Conservation (phyloP, 2,797 vertebrate genomes). For the Serranus cabrilla region DNA sequence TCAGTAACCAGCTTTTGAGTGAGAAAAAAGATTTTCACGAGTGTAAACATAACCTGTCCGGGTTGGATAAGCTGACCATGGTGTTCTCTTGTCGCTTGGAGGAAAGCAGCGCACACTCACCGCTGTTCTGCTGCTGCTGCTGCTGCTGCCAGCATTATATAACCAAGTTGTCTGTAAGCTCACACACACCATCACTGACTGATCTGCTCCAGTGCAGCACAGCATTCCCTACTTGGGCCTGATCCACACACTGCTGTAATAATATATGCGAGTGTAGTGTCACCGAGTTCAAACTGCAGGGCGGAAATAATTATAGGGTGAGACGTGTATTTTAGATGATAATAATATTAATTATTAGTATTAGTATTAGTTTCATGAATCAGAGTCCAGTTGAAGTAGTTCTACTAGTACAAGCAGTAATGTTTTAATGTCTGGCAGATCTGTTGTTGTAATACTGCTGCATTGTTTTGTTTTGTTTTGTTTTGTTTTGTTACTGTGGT, state of each 20-base stretch:
- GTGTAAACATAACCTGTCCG: background rate
- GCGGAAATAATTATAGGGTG: background rate
- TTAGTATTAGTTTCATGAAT: background rate
- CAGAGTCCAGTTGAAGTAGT: too few species aligned
- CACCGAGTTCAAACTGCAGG: conserved; percentile 11
- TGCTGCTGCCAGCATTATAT: conserved; percentile 53
- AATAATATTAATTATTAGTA: background rate
- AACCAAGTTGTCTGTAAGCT: conserved; percentile 51
- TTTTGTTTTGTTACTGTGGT: too few species aligned
- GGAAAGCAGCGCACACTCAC: conserved; percentile 14
- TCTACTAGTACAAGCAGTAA: background rate
- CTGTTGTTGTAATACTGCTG: background rate
- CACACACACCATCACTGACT: conserved; percentile 17
- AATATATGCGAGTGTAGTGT: background rate
- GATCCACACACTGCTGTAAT: background rate
- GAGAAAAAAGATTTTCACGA: background rate
- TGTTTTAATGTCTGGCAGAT: too few species aligned
- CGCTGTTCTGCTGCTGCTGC: conserved; percentile 3
- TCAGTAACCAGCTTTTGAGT: background rate
- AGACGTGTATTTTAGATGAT: background rate
- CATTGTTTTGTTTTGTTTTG: too few species aligned
- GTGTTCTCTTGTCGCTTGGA: background rate
- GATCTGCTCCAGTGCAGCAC: conserved; percentile 28
- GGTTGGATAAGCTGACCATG: background rate
- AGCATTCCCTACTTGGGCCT: conserved; percentile 1